Evolutionary conservation across 2,888 invertebrate genomes (phyloP), one percentile per base, ranked within the genome.

Genomic region (Argyra leucocephala): DNA sequence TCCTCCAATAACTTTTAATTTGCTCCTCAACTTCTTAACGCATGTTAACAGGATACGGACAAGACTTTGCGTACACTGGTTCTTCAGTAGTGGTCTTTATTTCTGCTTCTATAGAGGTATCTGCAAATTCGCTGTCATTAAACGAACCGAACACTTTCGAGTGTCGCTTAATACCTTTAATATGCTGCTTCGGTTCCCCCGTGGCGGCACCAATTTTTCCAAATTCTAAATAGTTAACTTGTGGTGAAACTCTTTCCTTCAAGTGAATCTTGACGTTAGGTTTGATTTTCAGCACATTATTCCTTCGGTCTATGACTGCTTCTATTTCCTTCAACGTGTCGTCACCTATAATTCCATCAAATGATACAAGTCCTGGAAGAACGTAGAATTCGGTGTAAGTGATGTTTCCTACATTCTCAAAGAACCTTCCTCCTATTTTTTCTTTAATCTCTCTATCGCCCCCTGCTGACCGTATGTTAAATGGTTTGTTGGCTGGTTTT

Each of bases 11-110:
- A 68, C 69, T 74, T 71, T 69, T 24, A 0, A 77, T 71, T 69
- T 78, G 74, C 9, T 63, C 69, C 5, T 75, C 69, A 1, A 78
- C 75, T 68, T 76, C 77, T n/a, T 63, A 36, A 65, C 74, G 69
- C 69, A 76, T 73, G 22, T 72, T 68, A 24, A 73, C 70, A 0
- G 77, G 78, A 64, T 76, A 76, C 10, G 76, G 68, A 66, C 77
- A 77, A 5, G 71, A 70, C 71, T 76, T 75, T 0, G 72, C 67
- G 61, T 71, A 72, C 5, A 76, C 71, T 0, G 76, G 76, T 10
- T 68, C 67, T 10, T 70, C 63, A 2, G 71, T 69, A 1, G 66
- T 70, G 1, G 73, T 74, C 36, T 69, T 67, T n/a, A 80, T 79
- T 61, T 72, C 65, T 57, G 78, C 77, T 66, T 72, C 73, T 1